Conservation (phyloP, 2,888 invertebrate genomes). For the Pachycephus smyrnensis region DNA sequence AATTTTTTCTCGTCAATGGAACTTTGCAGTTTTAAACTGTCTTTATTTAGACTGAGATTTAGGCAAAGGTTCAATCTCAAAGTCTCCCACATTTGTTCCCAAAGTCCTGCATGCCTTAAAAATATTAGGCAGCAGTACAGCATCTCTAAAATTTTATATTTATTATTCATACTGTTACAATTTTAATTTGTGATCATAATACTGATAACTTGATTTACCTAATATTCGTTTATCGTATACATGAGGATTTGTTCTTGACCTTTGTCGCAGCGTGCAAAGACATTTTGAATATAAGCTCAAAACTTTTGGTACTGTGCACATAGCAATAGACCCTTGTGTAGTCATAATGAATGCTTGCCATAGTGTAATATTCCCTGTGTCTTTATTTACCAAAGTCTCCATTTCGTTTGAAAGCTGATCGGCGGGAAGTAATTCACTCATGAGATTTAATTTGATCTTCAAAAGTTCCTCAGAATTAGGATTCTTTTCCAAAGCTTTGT, state of each 20-base stretch:
- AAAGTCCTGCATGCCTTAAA: constrained; percentile 78
- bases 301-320: constrained; percentile 73
- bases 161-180: background rate
- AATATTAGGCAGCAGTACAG: constrained; percentile 71
- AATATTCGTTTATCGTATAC: constrained; percentile 53
- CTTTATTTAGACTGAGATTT: constrained; percentile 68
- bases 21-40: constrained; percentile 44
- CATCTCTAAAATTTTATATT: constrained; percentile 47
- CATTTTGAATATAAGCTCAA: constrained; percentile 71
- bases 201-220: constrained; percentile 32
- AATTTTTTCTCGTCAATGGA: constrained; percentile 67
- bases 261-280: constrained; percentile 66
- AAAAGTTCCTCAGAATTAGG: constrained; percentile 70
- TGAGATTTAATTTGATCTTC: constrained; percentile 67
- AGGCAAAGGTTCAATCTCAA: constrained; percentile 77
- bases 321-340: constrained; percentile 72
- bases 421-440: constrained; percentile 70
- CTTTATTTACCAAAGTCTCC: constrained; percentile 68
- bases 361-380: constrained; percentile 62
- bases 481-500: constrained; percentile 73
- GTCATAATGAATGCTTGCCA: constrained; percentile 71
- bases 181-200: background rate
- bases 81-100: constrained; percentile 81
- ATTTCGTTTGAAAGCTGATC: constrained; percentile 71
- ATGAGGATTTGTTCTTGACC: constrained; percentile 45